phyloP scores from a whole-genome alignment of 2,113 vertebrate species.

The Peromyscus maniculatus region DNA sequence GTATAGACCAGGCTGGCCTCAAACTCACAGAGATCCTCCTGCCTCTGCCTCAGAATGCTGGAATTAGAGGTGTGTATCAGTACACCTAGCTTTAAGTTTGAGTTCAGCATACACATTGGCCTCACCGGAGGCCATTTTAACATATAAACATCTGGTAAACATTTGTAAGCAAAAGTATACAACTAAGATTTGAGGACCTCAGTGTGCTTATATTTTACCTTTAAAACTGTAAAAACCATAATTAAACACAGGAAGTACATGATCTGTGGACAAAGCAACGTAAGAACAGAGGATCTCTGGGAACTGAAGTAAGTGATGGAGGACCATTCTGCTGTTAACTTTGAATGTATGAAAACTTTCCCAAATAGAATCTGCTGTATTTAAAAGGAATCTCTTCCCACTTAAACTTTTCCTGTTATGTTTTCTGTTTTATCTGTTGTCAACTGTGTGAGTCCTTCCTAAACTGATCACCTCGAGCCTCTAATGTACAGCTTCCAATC shows the following conservation, averaged over 20 bases:
- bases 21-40: not conserved
- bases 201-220: constrained; percentile 51
- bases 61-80: not conserved
- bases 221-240: not conserved
- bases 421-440: constrained; percentile 15
- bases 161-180: constrained; percentile 34
- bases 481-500: not conserved
- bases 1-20: not conserved
- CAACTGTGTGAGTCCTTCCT: constrained; percentile 10
- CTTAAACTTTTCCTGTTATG: not conserved
- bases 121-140: constrained; percentile 8
- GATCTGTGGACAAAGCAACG: not conserved
- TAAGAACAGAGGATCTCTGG: not conserved
- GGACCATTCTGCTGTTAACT: constrained; percentile 28
- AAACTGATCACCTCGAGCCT: not conserved
- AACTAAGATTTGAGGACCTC: constrained; percentile 25
- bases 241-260: not conserved
- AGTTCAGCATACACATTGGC: not conserved
- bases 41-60: not conserved
- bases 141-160: constrained; percentile 12
- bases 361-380: constrained; percentile 16
- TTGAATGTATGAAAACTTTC: constrained; percentile 24
- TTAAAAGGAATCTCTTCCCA: not conserved
- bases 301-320: not conserved
- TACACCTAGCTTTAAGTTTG: not conserved